Evolutionary conservation across 2,113 vertebrate species (phyloP).

Genomic region (Xyrauchen texanus): DNA sequence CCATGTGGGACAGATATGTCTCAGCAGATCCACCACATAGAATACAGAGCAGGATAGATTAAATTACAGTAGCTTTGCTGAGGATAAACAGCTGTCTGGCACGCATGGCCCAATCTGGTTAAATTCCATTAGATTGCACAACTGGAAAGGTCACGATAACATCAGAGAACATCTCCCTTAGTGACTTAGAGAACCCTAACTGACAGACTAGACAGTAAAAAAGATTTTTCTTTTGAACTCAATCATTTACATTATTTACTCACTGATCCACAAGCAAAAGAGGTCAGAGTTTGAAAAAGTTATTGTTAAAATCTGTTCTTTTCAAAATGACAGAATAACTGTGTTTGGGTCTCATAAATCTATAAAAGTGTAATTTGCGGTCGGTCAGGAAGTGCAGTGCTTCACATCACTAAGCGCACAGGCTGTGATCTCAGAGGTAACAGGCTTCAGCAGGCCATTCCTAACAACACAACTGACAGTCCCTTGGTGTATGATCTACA

Average conservation of each 20-base stretch:
- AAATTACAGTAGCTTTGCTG: slow-evolving; percentile 30
- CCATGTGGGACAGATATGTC: slow-evolving; percentile 39
- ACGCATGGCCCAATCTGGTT: slow-evolving; percentile 35
- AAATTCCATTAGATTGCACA: slow-evolving; percentile 26
- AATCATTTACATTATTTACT: neutral
- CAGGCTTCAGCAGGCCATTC: slow-evolving; percentile 7
- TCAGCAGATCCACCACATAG: slow-evolving; percentile 27
- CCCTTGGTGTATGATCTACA: slow-evolving; percentile 7
- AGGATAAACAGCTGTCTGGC: slow-evolving; percentile 49
- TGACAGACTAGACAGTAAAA: slow-evolving; percentile 18
- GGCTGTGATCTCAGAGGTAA: neutral
- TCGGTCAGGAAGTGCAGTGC: neutral
- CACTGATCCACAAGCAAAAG: neutral
- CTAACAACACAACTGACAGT: slow-evolving; percentile 22
- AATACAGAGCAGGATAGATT: slow-evolving; percentile 27
- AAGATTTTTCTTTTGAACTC: neutral
- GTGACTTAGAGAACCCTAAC: neutral
- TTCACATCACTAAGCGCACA: neutral
- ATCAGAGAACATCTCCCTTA: slow-evolving; percentile 15
- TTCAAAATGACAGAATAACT: too few species aligned
- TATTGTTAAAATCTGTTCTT: too few species aligned
- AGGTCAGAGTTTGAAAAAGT: too few species aligned
- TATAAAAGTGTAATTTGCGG: too few species aligned
- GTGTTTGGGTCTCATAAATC: too few species aligned
- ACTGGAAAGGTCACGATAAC: slow-evolving; percentile 44